Percentiles rank a stretch among this genome's conserved stretches.
These are phyloP conservation scores for Molanna angustata DNA, from an alignment of 2,888 invertebrate genomes.

Conservation along the genomic window DNA sequence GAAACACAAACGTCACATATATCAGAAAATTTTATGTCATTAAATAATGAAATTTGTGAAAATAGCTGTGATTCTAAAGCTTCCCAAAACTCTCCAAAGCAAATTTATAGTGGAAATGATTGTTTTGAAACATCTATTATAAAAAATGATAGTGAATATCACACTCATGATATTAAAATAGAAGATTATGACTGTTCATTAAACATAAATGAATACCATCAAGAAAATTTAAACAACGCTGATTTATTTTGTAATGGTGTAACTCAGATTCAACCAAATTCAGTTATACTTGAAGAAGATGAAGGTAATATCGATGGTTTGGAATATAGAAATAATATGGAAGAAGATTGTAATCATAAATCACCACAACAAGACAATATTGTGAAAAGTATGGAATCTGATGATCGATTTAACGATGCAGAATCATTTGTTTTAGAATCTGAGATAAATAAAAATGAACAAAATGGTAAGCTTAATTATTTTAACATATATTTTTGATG, in stretches of 20 bases:
- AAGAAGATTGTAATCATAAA: constrained; percentile 13
- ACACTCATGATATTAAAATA: constrained; percentile 11
- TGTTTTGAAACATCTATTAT: constrained; percentile 1
- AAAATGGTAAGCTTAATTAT: background rate
- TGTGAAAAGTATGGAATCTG: constrained; percentile 37
- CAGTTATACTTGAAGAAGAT: constrained; percentile 28
- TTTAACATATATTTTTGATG: too few relatives aligned
- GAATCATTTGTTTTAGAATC: constrained; percentile 74
- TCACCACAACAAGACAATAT: constrained; percentile 11
- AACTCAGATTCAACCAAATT: constrained; percentile 32
- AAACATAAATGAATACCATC: background rate
- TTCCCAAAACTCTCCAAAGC: background rate
- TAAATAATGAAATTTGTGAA: constrained; percentile 11
- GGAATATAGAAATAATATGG: constrained; percentile 15
- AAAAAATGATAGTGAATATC: constrained; percentile 4
- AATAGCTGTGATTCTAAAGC: constrained; percentile 16
- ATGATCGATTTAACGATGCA: constrained; percentile 73
- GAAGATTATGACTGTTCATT: constrained; percentile 17
- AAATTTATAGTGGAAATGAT: constrained; percentile 13
- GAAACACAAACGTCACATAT: background rate
- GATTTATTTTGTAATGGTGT: constrained; percentile 28
- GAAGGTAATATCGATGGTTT: constrained; percentile 12
- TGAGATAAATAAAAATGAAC: constrained; percentile 47
- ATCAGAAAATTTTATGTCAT: constrained; percentile 2
- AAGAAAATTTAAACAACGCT: constrained; percentile 9